Base-by-base conservation (phyloP, 2,888 invertebrate species). In the Aphodius sticticus region DNA sequence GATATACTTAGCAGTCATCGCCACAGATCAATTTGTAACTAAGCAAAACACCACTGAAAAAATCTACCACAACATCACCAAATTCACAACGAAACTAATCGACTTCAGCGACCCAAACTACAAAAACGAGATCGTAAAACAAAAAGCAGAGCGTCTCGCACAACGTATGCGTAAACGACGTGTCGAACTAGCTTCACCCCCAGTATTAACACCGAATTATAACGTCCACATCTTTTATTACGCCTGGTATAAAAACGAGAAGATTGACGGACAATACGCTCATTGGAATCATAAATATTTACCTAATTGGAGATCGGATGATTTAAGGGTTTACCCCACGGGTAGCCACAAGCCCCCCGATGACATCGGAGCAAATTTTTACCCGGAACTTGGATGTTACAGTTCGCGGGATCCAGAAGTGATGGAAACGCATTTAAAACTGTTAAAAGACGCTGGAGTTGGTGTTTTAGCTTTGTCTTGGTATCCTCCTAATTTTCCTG, bases 401-500 rank as follows among this genome's bases (percentile, higher is more conserved):
- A 92, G 91, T 84, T 91, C 91, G 2, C 85, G 85, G 79, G 90
- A 91, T 85, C 86, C 88, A 14, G 81, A 82, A n/a, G 86, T 90
- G 37, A 88, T 92, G 53, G 86, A 89, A 53, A 84, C 85, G 9
- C 92, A 92, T 82, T 90, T 92, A 90, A 85, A 87, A 81, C 90
- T 91, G 86, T 87, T 92, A 26, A 86, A 87, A 75, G 86, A 85
- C 69, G 88, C 91, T 38, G 90, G 91, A 72, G 87, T 91, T 82
- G 92, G 92, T 77, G 91, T 91, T 6, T 80, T 91, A 7, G 89
- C 89, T 6, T 88, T 92, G n/a, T 91, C 91, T 2, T 92, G 92
- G 92, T 89, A 90, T 79, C 92, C 92, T 26, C 89, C 90, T 12
- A 87, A 86, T 53, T 85, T 86, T 80, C 84, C 86, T 37, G 88